A percentile compares a stretch with the other conserved stretches of the same genome.
Conservation (phyloP, 2,113 vertebrate genomes). For the Dryoscopus gambensis region DNA sequence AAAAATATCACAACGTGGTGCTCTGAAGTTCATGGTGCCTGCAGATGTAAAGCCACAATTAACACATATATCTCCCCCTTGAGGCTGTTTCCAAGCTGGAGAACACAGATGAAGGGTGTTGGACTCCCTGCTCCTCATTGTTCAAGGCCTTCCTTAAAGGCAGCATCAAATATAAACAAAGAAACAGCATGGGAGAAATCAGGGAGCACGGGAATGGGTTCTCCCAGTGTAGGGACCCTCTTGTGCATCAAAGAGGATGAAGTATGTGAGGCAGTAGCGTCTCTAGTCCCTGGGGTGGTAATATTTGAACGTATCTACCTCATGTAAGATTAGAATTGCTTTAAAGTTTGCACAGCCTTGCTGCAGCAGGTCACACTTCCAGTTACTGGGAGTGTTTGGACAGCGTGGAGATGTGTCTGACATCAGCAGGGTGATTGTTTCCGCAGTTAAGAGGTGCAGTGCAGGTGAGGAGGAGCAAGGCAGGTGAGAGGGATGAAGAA, state of each 20-base stretch:
- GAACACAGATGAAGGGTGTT: neutral
- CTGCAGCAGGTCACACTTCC: neutral
- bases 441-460: neutral
- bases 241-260: neutral
- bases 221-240: neutral
- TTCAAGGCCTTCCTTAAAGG: neutral
- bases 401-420: neutral
- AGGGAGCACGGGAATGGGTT: neutral
- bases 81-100: neutral
- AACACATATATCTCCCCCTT: neutral
- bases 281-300: neutral
- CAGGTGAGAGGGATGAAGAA: neutral
- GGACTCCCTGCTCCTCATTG: neutral
- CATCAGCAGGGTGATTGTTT: neutral
- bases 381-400: neutral
- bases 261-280: neutral
- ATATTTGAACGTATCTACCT: neutral
- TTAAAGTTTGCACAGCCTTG: neutral
- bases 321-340: rapidly evolving
- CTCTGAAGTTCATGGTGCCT: neutral
- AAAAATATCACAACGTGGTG: neutral
- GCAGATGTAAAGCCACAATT: neutral
- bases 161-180: neutral
- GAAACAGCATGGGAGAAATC: neutral
- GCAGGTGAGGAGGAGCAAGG: neutral